Evolutionary conservation across 1,140 invertebrate genomes (phyloP).

Genomic region (Drosophila repleta): DNA sequence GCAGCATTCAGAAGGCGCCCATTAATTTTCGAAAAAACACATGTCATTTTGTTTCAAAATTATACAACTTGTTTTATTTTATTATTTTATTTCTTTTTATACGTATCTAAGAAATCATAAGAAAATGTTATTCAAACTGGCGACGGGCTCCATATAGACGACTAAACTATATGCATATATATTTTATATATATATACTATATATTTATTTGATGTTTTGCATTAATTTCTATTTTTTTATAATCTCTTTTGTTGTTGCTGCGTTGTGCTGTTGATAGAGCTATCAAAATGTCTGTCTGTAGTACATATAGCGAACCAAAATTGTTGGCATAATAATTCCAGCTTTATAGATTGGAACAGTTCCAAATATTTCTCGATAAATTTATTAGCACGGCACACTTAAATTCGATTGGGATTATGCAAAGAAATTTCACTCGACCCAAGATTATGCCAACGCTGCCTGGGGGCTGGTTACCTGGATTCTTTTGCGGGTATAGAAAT

Average conservation of each 20-base stretch:
- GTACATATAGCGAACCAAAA: slow-evolving; percentile 15
- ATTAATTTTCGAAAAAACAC: slow-evolving; percentile 65
- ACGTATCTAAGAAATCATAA: slow-evolving; percentile 50
- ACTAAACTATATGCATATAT: neutral
- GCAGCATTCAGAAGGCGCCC: slow-evolving; percentile 56
- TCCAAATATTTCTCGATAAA: slow-evolving; percentile 59
- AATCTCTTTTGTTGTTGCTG: neutral
- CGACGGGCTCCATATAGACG: slow-evolving; percentile 11
- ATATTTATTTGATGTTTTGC: slow-evolving; percentile 50
- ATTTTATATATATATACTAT: neutral
- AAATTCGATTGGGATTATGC: slow-evolving; percentile 52
- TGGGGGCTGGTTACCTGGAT: slow-evolving; percentile 8
- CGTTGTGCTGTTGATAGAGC: slow-evolving; percentile 40
- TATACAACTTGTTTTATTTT: slow-evolving; percentile 53
- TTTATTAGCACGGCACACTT: slow-evolving; percentile 70
- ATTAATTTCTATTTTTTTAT: slow-evolving; percentile 7
- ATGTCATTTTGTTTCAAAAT: slow-evolving; percentile 73
- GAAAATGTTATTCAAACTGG: slow-evolving; percentile 43
- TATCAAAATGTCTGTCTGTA: slow-evolving; percentile 42
- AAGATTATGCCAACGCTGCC: slow-evolving; percentile 15
- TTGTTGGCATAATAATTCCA: slow-evolving; percentile 65
- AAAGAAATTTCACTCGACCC: slow-evolving; percentile 18
- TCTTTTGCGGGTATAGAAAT: slow-evolving; percentile 2
- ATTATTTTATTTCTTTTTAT: slow-evolving; percentile 18
- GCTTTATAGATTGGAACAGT: slow-evolving; percentile 73